phyloP scores from a whole-genome alignment of 2,888 invertebrate species.

The Busseola fusca region DNA sequence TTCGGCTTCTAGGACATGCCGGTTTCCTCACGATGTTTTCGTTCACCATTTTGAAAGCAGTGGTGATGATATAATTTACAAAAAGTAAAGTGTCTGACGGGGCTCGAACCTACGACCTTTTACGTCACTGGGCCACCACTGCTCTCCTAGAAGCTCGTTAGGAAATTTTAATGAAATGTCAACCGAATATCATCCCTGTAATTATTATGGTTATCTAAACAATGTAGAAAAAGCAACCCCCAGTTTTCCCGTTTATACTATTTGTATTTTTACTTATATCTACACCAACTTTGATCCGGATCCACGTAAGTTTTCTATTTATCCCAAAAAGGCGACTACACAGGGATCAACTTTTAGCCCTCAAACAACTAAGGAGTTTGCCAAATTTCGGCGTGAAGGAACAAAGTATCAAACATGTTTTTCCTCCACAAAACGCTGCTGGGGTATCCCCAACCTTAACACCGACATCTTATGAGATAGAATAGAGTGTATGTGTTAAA shows the following conservation, averaged over 20 bases:
- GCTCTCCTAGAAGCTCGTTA: no score
- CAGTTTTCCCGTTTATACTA: conserved; percentile 10
- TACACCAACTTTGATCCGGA: conserved; percentile 51
- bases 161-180: no score
- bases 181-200: no score
- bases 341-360: conserved; percentile 62
- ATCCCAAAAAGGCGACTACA: conserved; percentile 61
- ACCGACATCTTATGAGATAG: not conserved
- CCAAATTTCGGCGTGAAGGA: conserved; percentile 60
- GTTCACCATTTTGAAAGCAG: no score
- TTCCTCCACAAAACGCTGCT: conserved; percentile 14
- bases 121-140: no score
- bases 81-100: no score
- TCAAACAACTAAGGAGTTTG: conserved; percentile 60
- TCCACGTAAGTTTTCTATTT: conserved; percentile 58
- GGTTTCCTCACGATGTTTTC: no score
- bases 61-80: no score
- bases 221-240: conserved; percentile 13
- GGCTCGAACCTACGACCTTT: no score
- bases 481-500: conserved; percentile 8
- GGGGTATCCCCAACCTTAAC: conserved; percentile 15
- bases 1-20: no score
- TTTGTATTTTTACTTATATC: conserved; percentile 37
- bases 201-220: not conserved
- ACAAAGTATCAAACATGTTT: conserved; percentile 51